These are phyloP conservation scores for Dicyrtoma fusca DNA, from an alignment of 2,888 invertebrate species.

Conservation along the genomic window DNA sequence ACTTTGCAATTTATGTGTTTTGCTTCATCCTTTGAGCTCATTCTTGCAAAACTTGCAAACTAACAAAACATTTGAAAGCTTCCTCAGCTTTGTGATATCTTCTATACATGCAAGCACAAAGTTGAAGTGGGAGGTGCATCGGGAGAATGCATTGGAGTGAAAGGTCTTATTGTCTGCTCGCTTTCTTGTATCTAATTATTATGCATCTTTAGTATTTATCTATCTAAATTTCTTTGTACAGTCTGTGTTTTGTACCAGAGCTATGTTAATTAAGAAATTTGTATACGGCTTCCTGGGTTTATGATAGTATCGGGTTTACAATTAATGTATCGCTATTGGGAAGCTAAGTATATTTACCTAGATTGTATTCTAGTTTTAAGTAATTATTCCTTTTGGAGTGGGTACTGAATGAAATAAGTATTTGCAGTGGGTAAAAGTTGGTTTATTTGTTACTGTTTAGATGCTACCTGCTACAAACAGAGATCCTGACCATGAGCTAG, in stretches of 20 bases:
- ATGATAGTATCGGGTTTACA: conserved; percentile 4
- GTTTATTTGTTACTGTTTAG: conserved; percentile 38
- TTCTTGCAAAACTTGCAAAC: conserved; percentile 14
- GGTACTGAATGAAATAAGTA: too few relatives aligned
- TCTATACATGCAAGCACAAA: conserved; percentile 6
- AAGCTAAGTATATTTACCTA: too few relatives aligned
- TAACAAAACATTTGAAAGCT: conserved; percentile 25
- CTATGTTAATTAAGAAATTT: conserved; percentile 15
- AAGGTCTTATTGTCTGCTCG: conserved; percentile 41
- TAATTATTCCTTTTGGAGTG: background rate
- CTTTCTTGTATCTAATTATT: conserved; percentile 10
- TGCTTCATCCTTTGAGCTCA: conserved; percentile 10
- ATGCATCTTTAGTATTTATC: background rate
- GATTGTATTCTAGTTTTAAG: background rate
- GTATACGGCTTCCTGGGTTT: conserved; percentile 28
- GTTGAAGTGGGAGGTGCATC: conserved; percentile 27
- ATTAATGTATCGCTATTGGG: background rate
- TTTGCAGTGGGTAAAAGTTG: background rate
- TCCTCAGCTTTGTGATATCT: conserved; percentile 4
- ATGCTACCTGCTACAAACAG: conserved; percentile 54
- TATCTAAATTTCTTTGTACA: too few relatives aligned
- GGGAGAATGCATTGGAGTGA: conserved; percentile 56
- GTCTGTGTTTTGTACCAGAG: too few relatives aligned
- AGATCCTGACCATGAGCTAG: conserved; percentile 74
- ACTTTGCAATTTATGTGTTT: conserved; percentile 21